Percentiles rank a stretch among this genome's conserved stretches.
Conservation (phyloP, 2,888 invertebrate species). For the Polymixis flavicincta region DNA sequence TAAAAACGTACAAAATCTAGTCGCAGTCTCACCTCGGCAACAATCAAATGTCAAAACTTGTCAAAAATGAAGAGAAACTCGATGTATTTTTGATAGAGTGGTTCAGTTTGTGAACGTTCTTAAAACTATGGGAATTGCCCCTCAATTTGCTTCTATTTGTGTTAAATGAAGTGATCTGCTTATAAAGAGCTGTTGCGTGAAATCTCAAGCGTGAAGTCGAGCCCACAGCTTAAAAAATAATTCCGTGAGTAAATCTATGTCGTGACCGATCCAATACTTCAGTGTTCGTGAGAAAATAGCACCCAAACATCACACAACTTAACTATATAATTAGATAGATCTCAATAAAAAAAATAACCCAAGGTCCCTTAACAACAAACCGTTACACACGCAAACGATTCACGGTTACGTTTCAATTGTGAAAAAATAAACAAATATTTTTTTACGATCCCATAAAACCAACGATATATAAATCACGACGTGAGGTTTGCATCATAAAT, state of each 20-base stretch:
- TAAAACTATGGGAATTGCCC: too few relatives aligned
- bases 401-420: conserved; percentile 59
- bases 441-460: conserved; percentile 57
- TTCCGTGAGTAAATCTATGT: conserved; percentile 67
- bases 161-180: conserved; percentile 15
- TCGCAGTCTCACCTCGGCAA: too few relatives aligned
- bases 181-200: conserved; percentile 33
- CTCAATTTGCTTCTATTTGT: background rate
- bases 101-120: too few relatives aligned
- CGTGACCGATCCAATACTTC: conserved; percentile 69
- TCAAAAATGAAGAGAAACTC: too few relatives aligned
- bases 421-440: conserved; percentile 48
- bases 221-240: conserved; percentile 57
- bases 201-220: conserved; percentile 45
- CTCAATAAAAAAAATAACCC: conserved; percentile 73
- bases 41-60: too few relatives aligned
- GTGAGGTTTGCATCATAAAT: conserved; percentile 55
- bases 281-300: conserved; percentile 75
- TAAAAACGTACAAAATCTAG: too few relatives aligned
- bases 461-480: conserved; percentile 33
- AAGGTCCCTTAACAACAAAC: conserved; percentile 71
- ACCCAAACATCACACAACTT: conserved; percentile 69
- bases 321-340: conserved; percentile 72
- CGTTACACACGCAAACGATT: conserved; percentile 70
- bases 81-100: too few relatives aligned